Evolutionary conservation across 2,113 vertebrate genomes (phyloP), one percentile per base, ranked within the genome.

Genomic region (Rhynchomys soricoides): DNA sequence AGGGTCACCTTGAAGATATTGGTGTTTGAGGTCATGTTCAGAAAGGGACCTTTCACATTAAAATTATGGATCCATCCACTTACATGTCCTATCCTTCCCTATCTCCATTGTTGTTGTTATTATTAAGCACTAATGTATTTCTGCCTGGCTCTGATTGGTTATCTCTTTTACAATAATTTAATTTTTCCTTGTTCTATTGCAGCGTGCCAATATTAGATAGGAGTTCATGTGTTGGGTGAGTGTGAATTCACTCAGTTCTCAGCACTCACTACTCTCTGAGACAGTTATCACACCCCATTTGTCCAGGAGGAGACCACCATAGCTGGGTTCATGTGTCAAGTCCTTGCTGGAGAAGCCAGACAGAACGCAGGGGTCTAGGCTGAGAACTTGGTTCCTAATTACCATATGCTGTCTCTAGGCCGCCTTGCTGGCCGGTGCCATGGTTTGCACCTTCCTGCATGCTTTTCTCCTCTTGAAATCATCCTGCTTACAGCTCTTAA

Each of bases 141-240:
- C 37, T 0, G n/a, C 22, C 17, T 34, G 40, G 73, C 79, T 79
- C 71, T 78, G 70, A 77, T 40, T 57, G 68, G 31, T 90, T 48
- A 31, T 40, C 24, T 31, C 87, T 96, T 93, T 34, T 55, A 96
- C 91, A 86, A 68, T 89, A 59, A 93, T 34, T 59, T 88, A n/a
- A 10, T 26, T 7, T 89, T 83, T 11, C 37, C 34, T 73, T 77
- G n/a, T 96, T 86, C 48, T 73, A 57, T 29, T 87, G 57, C 71
- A 90, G 21, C 59, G 43, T 29, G 73, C 45, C 83, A 93, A 62
- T 57, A 82, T 26, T 57, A 59, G 87, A 13, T 4, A 57, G 64
- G 68, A 87, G 43, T 89, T 89, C 81, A 50, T 45, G 22, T 43
- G 29, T 43, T 71, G 37, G 4, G 19, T 1, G 16, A 37, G 11